These are phyloP conservation scores for Drosophila peninsularis DNA, from an alignment of 2,888 invertebrate species.

Conservation along the genomic window DNA sequence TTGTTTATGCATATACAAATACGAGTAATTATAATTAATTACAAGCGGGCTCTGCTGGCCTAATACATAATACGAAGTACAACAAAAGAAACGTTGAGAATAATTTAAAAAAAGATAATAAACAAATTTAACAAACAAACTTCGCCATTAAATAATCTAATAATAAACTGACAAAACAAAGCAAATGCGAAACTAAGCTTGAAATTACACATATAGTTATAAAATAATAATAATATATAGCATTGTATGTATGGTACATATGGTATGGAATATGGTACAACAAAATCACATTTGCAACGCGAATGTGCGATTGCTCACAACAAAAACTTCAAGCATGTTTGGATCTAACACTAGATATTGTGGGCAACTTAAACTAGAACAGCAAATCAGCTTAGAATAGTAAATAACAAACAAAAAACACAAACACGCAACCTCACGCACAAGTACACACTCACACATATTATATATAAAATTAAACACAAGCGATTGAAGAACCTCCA, in stretches of 20 bases:
- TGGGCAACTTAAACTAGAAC: conserved; percentile 53
- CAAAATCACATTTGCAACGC: conserved; percentile 62
- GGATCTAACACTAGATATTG: conserved; percentile 38
- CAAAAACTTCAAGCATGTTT: conserved; percentile 24
- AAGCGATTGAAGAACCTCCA: conserved; percentile 39
- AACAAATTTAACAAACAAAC: conserved; percentile 58
- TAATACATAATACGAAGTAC: conserved; percentile 62
- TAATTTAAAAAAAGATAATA: conserved; percentile 22
- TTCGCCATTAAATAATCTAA: conserved; percentile 46
- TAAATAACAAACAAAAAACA: conserved; percentile 69
- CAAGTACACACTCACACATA: conserved; percentile 16
- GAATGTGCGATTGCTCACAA: conserved; percentile 45
- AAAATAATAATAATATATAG: conserved; percentile 42
- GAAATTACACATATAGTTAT: conserved; percentile 44
- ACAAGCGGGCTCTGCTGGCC: conserved; percentile 61
- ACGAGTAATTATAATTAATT: conserved; percentile 43
- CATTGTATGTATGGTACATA: conserved; percentile 46
- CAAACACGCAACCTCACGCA: conserved; percentile 18
- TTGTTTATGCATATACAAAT: conserved; percentile 36
- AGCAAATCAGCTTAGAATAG: conserved; percentile 68
- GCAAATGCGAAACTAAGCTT: conserved; percentile 41
- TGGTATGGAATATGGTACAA: conserved; percentile 46
- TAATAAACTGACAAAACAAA: conserved; percentile 51
- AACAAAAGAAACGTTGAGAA: conserved; percentile 35
- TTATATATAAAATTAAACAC: conserved; percentile 27